Base-by-base conservation (phyloP, 2,888 invertebrate genomes). In the Athripsodes cinereus region DNA sequence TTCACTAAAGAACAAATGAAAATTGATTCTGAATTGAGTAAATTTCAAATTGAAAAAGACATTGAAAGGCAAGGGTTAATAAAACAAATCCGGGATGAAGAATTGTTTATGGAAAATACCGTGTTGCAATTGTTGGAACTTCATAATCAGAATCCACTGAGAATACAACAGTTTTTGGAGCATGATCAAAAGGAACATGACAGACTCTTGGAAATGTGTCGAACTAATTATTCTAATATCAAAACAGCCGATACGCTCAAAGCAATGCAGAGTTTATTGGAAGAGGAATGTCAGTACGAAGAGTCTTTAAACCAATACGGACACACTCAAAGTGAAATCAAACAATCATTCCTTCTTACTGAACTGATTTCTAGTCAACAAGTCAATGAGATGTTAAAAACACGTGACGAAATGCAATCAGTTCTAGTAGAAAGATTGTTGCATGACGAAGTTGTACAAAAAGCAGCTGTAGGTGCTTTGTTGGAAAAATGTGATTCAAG, bases 401-500 rank as follows among this genome's bases (percentile, higher is more conserved):
- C 81, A 58, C 84, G 85, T 71, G 85, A 84, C 68, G 76, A 80
- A 63, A 81, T 81, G 59, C 83, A 83, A 59, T 76, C 79, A 53
- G 76, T 78, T 59, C 73, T 88, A 53, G 76, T 87, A 1, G 74
- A 78, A 50, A 80, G 81, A 67, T 73, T 90, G 55, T 75, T 83
- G 65, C 81, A 83, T 67, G 86, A 89, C 68, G 85, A 84, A 68
- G 85, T 85, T 65, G 69, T 88, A 55, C 90, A 90, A 69, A 86
- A 85, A 70, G 85, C 83, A 3, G 84, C 87, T 8, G 87, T 90
- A 2, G 83, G 85, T 22, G 82, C 86, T 13, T 72, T 90, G 49
- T 72, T 90, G 60, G 87, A 88, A 71, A 80, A 84, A 67, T 85
- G 86, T 62, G 90, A 90, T 73, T 82, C 88, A 6, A 82, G 85